phyloP scores from a whole-genome alignment of 2,888 invertebrate species.

The Eilema depressum region DNA sequence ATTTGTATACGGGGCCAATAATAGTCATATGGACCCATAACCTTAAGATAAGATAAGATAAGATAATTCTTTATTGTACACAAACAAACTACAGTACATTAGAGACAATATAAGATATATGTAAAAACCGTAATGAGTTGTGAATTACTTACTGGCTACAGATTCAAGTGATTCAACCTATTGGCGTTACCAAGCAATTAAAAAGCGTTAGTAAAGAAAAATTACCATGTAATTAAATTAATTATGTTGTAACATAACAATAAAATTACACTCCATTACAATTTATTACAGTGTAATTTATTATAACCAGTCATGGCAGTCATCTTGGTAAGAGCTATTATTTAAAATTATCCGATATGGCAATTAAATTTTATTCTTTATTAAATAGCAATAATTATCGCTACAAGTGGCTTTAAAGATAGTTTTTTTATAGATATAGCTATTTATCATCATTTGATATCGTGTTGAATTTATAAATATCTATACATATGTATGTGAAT shows the following conservation, averaged over 20 bases:
- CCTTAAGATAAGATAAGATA: no score
- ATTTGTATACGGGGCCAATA: no score
- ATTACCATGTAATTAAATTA: constrained; percentile 21
- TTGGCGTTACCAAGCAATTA: background rate
- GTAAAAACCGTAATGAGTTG: no score
- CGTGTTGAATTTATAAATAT: no score
- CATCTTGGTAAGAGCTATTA: background rate
- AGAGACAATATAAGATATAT: no score
- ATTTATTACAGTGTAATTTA: constrained; percentile 17
- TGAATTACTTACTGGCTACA: no score
- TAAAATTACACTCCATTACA: constrained; percentile 22
- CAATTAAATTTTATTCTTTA: constrained; percentile 5
- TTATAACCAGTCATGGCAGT: background rate
- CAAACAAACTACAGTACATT: no score
- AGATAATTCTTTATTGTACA: no score
- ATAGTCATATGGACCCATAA: no score
- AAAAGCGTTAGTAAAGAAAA: constrained; percentile 4
- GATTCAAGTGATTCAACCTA: no score
- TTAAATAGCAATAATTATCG: background rate
- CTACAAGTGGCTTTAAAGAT: background rate
- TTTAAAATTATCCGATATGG: background rate
- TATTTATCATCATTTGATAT: background rate
- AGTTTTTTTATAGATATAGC: background rate
- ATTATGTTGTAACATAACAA: constrained; percentile 26
- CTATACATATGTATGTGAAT: no score